Evolutionary conservation across 2,888 invertebrate genomes (phyloP).

Genomic region (Melanostoma scalare): DNA sequence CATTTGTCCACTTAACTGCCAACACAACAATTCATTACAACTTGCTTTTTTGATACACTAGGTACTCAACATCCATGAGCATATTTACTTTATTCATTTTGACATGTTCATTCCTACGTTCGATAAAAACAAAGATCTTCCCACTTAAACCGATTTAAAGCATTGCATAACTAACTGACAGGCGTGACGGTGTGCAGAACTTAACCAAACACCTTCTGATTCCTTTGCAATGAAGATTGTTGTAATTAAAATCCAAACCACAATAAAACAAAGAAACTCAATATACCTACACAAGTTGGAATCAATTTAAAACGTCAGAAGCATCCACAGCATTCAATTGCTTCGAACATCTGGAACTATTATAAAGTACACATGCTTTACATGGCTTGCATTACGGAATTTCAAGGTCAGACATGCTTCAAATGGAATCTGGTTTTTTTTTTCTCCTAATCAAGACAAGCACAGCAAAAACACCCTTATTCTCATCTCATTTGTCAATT

Average conservation of each 20-base stretch:
- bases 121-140: too few species aligned
- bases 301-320: not conserved
- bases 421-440: not conserved
- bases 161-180: not conserved
- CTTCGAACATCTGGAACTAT: conserved; percentile 2
- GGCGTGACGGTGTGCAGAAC: not conserved
- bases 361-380: not conserved
- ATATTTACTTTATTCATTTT: too few species aligned
- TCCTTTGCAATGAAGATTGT: not conserved
- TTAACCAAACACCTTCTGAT: not conserved
- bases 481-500: too few species aligned
- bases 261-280: not conserved
- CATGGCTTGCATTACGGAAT: not conserved
- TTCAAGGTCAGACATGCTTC: conserved; percentile 10
- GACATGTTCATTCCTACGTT: too few species aligned
- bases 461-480: not conserved
- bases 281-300: not conserved
- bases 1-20: too few species aligned
- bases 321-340: not conserved
- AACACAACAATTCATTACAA: too few species aligned
- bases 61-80: too few species aligned
- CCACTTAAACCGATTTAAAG: not conserved
- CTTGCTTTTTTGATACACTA: too few species aligned
- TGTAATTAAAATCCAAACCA: not conserved
- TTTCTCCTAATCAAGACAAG: not conserved